Evolutionary conservation across 2,797 vertebrate genomes (phyloP).

Genomic region (Perodicticus potto): DNA sequence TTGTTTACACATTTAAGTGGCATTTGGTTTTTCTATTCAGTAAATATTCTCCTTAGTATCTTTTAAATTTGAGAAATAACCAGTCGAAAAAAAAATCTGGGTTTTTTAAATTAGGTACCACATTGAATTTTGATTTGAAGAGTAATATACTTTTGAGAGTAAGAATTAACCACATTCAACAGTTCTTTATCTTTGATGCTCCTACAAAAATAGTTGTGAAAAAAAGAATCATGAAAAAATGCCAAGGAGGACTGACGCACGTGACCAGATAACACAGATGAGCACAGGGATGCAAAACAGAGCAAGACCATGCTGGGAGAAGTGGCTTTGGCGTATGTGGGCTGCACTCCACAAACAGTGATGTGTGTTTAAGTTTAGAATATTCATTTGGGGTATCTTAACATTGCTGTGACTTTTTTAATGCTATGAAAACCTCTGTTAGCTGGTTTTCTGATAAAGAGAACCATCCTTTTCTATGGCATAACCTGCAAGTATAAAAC

Average conservation of each 20-base stretch:
- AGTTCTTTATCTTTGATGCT: neutral
- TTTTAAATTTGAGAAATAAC: conserved; percentile 33
- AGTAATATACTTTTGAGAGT: conserved; percentile 4
- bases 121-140: conserved; percentile 49
- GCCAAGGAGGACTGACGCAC: neutral
- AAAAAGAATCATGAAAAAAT: neutral
- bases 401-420: neutral
- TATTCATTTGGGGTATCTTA: neutral
- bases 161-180: neutral
- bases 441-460: conserved; percentile 19
- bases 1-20: neutral
- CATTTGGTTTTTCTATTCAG: neutral
- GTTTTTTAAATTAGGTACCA: neutral
- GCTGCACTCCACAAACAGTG: neutral
- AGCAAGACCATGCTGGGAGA: neutral
- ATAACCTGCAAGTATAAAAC: neutral
- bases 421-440: neutral
- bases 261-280: neutral
- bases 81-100: neutral
- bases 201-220: neutral
- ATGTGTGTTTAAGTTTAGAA: neutral
- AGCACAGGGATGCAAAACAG: neutral
- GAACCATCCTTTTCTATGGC: neutral
- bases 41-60: neutral
- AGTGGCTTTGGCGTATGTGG: neutral